These are phyloP conservation scores for Coenobita brevimanus DNA, from an alignment of 1,140 invertebrate species.

Conservation along the genomic window DNA sequence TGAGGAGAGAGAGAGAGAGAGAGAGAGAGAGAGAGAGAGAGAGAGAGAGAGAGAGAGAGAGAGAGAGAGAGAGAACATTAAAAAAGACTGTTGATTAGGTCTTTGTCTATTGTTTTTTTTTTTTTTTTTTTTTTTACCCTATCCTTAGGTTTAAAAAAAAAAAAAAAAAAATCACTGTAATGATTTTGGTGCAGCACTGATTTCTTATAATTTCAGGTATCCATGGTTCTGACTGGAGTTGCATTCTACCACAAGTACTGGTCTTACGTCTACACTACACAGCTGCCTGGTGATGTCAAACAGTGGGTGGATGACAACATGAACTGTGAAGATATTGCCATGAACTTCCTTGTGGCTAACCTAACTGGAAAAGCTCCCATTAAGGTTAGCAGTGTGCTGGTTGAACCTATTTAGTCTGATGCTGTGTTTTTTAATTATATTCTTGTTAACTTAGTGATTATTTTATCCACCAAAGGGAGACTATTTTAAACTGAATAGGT, in stretches of 20 bases:
- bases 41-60: neutral
- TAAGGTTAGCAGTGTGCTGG: constrained; percentile 85
- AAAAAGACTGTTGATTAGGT: too few relatives aligned
- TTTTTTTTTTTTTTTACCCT: neutral
- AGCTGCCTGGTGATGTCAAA: constrained; percentile 80
- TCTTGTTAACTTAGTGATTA: neutral
- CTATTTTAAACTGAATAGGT: too few relatives aligned
- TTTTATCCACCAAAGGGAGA: neutral
- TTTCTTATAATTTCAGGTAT: too few relatives aligned
- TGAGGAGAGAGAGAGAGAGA: neutral
- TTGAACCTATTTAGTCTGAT: neutral
- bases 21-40: neutral
- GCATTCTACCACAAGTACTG: constrained; percentile 91
- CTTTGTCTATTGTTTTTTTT: too few relatives aligned
- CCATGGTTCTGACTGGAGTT: constrained; percentile 88
- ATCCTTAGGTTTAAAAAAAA: neutral
- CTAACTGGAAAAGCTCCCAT: constrained; percentile 94
- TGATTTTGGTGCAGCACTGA: too few relatives aligned
- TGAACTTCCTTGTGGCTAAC: constrained; percentile 95
- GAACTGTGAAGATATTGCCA: constrained; percentile 96
- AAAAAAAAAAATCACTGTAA: too few relatives aligned
- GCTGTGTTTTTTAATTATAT: neutral
- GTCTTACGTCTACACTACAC: constrained; percentile 87
- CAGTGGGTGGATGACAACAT: constrained; percentile 92
- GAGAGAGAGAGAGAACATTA: neutral